These are phyloP conservation scores for Macaria notata DNA, from an alignment of 2,888 invertebrate species.

Conservation along the genomic window DNA sequence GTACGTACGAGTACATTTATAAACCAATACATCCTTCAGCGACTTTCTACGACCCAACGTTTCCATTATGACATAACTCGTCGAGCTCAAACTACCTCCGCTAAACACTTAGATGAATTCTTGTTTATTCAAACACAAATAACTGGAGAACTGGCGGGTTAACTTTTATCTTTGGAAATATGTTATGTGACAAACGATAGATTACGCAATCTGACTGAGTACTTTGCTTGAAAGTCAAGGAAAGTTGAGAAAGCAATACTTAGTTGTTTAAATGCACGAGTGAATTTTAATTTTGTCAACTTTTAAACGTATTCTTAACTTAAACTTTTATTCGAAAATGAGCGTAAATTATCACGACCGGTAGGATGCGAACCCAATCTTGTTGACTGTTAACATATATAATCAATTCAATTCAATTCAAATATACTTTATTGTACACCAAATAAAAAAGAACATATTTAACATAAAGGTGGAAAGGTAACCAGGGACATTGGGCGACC, in stretches of 20 bases:
- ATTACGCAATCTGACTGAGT: conserved; percentile 18
- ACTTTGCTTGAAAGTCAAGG: conserved; percentile 9
- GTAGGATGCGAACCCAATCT: too few species aligned
- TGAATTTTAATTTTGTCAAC: too few species aligned
- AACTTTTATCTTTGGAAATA: conserved; percentile 30
- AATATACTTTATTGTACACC: too few species aligned
- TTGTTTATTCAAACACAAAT: conserved; percentile 19
- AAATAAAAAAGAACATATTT: too few species aligned
- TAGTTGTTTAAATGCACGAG: too few species aligned
- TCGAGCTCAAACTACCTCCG: conserved; percentile 1
- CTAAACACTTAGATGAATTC: conserved; percentile 14
- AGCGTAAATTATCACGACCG: too few species aligned
- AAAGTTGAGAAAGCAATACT: background rate
- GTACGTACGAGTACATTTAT: background rate
- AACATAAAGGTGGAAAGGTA: too few species aligned
- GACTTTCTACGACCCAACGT: conserved; percentile 10
- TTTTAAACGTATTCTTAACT: too few species aligned
- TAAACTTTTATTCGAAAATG: too few species aligned
- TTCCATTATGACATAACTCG: conserved; percentile 11
- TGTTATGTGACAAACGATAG: conserved; percentile 20
- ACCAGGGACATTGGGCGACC: too few species aligned
- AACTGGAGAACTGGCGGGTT: conserved; percentile 10
- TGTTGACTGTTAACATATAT: too few species aligned
- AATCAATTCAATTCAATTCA: too few species aligned
- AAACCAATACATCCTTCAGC: background rate